Base-by-base conservation (phyloP, 1,140 invertebrate genomes). In the Drosophila ercepeae region DNA sequence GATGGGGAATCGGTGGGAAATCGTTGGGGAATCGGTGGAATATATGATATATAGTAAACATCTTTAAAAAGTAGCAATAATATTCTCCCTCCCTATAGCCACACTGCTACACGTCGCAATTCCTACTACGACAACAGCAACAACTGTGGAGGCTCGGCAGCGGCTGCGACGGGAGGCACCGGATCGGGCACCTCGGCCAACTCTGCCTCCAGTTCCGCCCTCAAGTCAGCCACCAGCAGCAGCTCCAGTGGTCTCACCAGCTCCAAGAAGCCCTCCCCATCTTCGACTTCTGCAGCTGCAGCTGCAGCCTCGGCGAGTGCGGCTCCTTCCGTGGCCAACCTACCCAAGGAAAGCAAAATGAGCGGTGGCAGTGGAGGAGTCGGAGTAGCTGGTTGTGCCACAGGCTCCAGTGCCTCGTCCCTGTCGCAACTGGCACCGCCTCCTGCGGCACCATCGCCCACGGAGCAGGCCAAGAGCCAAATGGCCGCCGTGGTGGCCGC, bases 381-480 rank as follows among this genome's bases (percentile, higher is more conserved):
- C 23, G 54, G 46, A 19, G 54, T 60, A 7, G 65, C 64, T 39
- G 55, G 61, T 16, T 60, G 79, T 39, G 59, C 3, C 1, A 18
- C 46, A 14, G 34, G n/a, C 9, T n/a, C 50, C n/a, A 67, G 53
- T 51, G 42, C 32, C 11, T 27, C 63, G 36, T 32, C 60, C n/a
- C 18, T 67, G 36, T 63, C 48, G 9, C 61, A 45, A 2, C 61
- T 68, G 1, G 41, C 74, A 42, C 74, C 81, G 9, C 78, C 78
- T 16, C 61, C 81, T n/a, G 69, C 74, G 1, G 67, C 88, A 8
- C 82, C 81, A 25, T 88, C 83, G 58, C 86, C 70, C 59, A 82
- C 76, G n/a, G 89, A 90, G 65, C 88, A 76, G 81, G 88, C 75
- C 52, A 89, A 86, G 27, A 89, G 68, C 65, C 79, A 89, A 78